Base-by-base conservation (phyloP, 1,140 invertebrate genomes). In the Drosophila hydei region DNA sequence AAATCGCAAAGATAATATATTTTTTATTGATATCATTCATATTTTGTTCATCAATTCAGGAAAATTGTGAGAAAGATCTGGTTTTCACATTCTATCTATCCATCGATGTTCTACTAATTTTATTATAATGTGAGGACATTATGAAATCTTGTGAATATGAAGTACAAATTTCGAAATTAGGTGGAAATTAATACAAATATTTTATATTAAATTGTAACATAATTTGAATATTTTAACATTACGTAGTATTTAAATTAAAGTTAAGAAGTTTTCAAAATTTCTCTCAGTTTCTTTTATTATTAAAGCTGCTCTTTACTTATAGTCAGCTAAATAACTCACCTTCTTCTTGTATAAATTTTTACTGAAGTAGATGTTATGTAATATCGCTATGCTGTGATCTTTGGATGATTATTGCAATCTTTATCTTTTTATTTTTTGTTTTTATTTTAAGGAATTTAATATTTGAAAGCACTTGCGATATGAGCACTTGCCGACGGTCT, bases 401-500 rank as follows among this genome's bases (percentile, higher is more conserved):
- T 4, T 30, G 8, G 11, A 9, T 2, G n/a, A 1, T n/a, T 62
- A 47, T 62, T 27, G 47, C 16, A 33, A 55, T 30, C 33, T 36
- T 63, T 21, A 12, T 8, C 1, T 21, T 43, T 7, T 43, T 19
- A 7, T 11, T 14, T 11, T 21, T 30, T 16, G 9, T 25, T 16
- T 25, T n/a, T 55, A 0, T 27, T 2, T 63, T 25, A 25, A 42
- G 51, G 40, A 64, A 70, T 33, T 56, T 6, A 38, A 14, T 16
- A 38, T 40, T 21, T 23, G 3, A 18, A 11, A 18, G 19, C 16
- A 42, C 55, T 63, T 19, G 63, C 33, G 36, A 11, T n/a, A n/a
- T n/a, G 4, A 36, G 51, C 74, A 74, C 58, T 85, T 85, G 81
- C 80, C 80, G 80, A 74, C 80, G 80, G 80, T 63, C 81, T 87